Percentiles rank a stretch among this genome's conserved stretches.
Conservation (phyloP, 1,140 invertebrate species). For the Sminthurides bifidus region DNA sequence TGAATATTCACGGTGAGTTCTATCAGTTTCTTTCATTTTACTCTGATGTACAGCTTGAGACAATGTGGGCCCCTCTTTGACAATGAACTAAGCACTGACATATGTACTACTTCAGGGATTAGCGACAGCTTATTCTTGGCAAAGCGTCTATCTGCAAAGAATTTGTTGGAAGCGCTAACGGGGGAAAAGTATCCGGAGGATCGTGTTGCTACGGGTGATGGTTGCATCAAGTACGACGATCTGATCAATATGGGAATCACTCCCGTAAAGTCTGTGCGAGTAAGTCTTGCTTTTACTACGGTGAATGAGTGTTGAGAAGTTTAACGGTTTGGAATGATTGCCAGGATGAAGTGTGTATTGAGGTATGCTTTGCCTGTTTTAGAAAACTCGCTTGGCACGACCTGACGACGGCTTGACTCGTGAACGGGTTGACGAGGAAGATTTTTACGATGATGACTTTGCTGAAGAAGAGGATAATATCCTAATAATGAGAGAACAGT, state of each 20-base stretch:
- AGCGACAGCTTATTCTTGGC: conserved; percentile 13
- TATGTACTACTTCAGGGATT: conserved; percentile 1
- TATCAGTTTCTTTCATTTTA: not conserved
- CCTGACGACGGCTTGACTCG: too few relatives aligned
- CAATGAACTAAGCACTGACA: not conserved
- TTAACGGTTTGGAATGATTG: too few relatives aligned
- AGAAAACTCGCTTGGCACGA: too few relatives aligned
- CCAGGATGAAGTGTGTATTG: too few relatives aligned
- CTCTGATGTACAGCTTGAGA: not conserved
- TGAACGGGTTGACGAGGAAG: not conserved
- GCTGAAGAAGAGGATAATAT: not conserved
- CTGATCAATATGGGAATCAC: not conserved
- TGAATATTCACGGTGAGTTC: conserved; percentile 1
- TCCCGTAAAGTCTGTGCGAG: too few relatives aligned
- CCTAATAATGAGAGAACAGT: not conserved
- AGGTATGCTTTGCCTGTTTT: too few relatives aligned
- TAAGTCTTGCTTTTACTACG: too few relatives aligned
- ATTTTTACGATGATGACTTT: not conserved
- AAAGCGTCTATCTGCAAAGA: conserved; percentile 1
- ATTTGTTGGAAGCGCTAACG: conserved; percentile 8
- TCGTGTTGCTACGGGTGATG: not conserved
- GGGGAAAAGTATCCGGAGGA: not conserved
- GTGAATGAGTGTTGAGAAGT: too few relatives aligned
- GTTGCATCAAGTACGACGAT: not conserved
- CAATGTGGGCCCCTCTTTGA: not conserved